phyloP scores from a whole-genome alignment of 2,888 invertebrate species.

The Eueremaeus valkanovi region DNA sequence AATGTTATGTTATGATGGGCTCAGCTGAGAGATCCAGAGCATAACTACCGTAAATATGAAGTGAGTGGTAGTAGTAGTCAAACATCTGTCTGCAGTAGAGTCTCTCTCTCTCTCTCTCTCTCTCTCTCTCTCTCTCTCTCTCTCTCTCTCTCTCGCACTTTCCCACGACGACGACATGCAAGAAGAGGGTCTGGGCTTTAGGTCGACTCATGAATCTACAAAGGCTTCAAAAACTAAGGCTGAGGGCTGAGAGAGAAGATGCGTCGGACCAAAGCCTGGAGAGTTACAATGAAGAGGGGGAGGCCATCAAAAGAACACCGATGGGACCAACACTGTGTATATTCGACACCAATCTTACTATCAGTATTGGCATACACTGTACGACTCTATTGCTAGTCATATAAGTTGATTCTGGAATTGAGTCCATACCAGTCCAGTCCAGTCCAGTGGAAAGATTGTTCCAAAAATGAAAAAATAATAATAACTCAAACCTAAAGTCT shows the following conservation, averaged over 20 bases:
- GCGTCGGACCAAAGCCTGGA: neutral
- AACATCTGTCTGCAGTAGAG: conserved; percentile 10
- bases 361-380: neutral
- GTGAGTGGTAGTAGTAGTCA: conserved; percentile 3
- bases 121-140: neutral
- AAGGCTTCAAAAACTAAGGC: neutral
- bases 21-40: conserved; percentile 4
- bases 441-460: no score
- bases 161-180: conserved; percentile 30
- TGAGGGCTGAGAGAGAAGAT: conserved; percentile 15
- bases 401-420: no score
- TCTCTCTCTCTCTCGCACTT: conserved; percentile 21
- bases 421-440: no score
- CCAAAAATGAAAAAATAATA: no score
- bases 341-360: neutral
- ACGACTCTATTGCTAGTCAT: neutral
- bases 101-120: neutral
- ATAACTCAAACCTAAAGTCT: no score
- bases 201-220: no score
- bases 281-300: conserved; percentile 19
- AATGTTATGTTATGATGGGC: neutral
- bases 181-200: neutral
- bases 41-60: conserved; percentile 16
- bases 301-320: conserved; percentile 30
- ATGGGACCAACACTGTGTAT: neutral